phyloP scores from a whole-genome alignment of 2,113 vertebrate genomes.

The Sterrhoptilus dennistouni region DNA sequence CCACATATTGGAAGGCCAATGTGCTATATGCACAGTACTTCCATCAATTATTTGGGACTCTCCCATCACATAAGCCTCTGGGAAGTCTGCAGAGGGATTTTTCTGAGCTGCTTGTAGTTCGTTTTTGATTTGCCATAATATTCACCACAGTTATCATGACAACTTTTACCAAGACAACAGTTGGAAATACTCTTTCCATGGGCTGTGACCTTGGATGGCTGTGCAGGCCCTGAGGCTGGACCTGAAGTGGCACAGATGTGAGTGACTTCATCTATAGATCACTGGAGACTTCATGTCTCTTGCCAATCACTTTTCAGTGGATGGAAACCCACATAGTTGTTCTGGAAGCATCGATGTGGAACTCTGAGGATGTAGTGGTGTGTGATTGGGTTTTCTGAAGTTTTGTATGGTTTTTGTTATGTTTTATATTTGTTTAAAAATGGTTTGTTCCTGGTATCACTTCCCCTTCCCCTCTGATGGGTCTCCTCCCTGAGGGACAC shows the following conservation, averaged over 20 bases:
- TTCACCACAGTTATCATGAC: not conserved
- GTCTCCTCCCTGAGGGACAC: too few species aligned
- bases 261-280: not conserved
- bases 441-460: too few species aligned
- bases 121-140: not conserved
- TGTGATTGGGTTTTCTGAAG: too few species aligned
- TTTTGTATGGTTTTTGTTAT: too few species aligned
- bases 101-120: not conserved
- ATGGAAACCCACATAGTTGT: not conserved
- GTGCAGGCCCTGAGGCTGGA: not conserved
- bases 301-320: not conserved
- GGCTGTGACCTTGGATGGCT: not conserved
- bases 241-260: not conserved
- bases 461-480: too few species aligned
- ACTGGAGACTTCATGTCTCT: not conserved
- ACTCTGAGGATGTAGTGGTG: not conserved
- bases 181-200: not conserved
- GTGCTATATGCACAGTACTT: rapidly evolving
- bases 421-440: too few species aligned
- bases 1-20: not conserved
- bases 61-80: not conserved
- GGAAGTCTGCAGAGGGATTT: not conserved
- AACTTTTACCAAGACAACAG: not conserved
- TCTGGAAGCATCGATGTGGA: not conserved
- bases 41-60: not conserved